Percentiles rank a stretch among this genome's conserved stretches.
These are phyloP conservation scores for Coptotermes formosanus DNA, from an alignment of 1,140 invertebrate species.

Conservation along the genomic window DNA sequence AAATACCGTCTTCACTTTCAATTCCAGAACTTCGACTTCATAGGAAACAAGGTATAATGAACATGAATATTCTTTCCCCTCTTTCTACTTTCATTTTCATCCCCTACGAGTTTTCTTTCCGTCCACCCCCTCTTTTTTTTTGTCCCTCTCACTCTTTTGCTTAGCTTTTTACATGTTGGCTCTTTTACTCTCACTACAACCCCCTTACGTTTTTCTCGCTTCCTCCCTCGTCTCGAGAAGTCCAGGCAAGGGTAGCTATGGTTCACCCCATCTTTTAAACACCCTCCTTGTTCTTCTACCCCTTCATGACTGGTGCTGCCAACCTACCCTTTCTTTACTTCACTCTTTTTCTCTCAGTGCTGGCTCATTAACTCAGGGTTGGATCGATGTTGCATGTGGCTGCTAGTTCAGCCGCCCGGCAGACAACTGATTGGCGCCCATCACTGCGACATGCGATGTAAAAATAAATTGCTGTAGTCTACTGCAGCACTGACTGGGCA, in stretches of 20 bases:
- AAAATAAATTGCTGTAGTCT: not conserved
- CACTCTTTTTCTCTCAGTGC: slow-evolving; percentile 6
- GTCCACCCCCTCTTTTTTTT: not conserved
- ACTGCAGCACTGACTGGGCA: not conserved
- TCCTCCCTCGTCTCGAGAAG: not conserved
- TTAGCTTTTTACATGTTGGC: not conserved
- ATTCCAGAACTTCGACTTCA: not conserved
- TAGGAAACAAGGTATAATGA: slow-evolving; percentile 17
- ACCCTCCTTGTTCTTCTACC: not conserved
- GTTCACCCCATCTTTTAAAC: slow-evolving; percentile 15
- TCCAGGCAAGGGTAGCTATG: not conserved
- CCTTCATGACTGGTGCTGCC: slow-evolving; percentile 12
- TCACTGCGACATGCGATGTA: not conserved
- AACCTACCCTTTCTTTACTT: slow-evolving; percentile 5
- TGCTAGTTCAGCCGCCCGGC: not conserved
- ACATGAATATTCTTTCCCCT: slow-evolving; percentile 10
- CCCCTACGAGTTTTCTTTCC: not conserved
- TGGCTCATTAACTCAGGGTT: not conserved
- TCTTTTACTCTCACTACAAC: not conserved
- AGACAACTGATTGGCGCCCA: slow-evolving; percentile 13
- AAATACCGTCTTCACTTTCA: not conserved
- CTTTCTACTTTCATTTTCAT: slow-evolving; percentile 17
- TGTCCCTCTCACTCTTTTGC: not conserved
- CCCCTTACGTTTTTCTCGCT: not conserved
- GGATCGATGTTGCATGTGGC: not conserved